Evolutionary conservation across 35 echinoderm and acorn worm genomes (phyloP), one percentile per base, ranked within the genome.

Genomic region (Acanthaster planci): DNA sequence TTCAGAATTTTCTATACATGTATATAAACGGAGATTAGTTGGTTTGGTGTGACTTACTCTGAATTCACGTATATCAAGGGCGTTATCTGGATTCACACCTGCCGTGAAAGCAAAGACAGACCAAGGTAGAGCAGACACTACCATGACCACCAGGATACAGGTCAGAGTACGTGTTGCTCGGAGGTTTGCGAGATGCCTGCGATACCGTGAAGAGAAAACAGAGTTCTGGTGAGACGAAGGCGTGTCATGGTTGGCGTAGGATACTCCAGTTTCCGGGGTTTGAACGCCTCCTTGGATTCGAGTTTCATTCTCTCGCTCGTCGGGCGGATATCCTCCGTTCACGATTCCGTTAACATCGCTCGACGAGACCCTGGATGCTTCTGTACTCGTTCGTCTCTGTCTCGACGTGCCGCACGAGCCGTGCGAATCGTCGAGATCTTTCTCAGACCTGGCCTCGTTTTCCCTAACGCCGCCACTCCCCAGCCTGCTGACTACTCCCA

Each of bases 151-250:
- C 32, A 83, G 56, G 35, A 83, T 64, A 15, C 31, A 57, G 15
- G 81, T 83, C 55, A 83, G 19, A 19, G 56, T 83, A 0, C 81
- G 81, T 12, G 81, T 83, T 2, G 81, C 81, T 57, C 81, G 52
- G 12, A 83, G 19, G 37, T 38, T 83, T 10, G 64, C 64, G 2
- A 72, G 64, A 14, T 26, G 64, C 7, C 64, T 72, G 7, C 44
- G 38, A 5, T 32, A 7, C 2, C 4, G 2, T 60, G 82, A 23
- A 12, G 6, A 22, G 35, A 29, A 22, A 47, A 15, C 51, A 55
- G 36, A 21, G 52, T 51, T 57, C 37, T 35, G 15, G 51, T 30
- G 23, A 30, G 12, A 8, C 21, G 18, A 26, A 30, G 50, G 51
- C 16, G 7, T 52, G 21, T 55, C 31, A 5, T 17, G n/a, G n/a